Conservation (phyloP, 23 tunicate species). For the Phallusia fumigata region DNA sequence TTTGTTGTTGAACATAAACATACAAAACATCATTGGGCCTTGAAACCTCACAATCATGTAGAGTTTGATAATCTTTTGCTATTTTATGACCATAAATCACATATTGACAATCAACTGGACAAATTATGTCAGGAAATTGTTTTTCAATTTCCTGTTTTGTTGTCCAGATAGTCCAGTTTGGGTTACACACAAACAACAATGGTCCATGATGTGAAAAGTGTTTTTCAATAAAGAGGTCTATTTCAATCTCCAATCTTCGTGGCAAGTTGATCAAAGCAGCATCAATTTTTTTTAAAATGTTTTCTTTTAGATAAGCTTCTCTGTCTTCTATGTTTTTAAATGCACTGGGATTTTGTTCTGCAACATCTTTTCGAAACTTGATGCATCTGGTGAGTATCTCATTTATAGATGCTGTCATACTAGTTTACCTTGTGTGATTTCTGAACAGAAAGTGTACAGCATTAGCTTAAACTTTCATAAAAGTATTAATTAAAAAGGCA, state of each 20-base stretch:
- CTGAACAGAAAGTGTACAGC: too few species aligned
- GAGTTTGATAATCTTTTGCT: constrained; percentile 58
- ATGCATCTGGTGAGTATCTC: constrained; percentile 24
- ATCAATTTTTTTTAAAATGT: not conserved
- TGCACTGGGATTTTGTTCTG: not conserved
- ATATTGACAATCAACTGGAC: constrained; percentile 5
- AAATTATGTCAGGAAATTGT: not conserved
- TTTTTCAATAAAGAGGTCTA: constrained; percentile 54
- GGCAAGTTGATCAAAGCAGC: not conserved
- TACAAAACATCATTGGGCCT: constrained; percentile 44
- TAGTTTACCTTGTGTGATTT: too few species aligned
- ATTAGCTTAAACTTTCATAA: too few species aligned
- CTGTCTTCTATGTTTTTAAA: not conserved
- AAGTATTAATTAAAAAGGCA: too few species aligned
- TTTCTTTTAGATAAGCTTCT: not conserved
- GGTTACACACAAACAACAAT: constrained; percentile 36
- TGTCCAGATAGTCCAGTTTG: constrained; percentile 65
- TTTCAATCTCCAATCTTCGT: not conserved
- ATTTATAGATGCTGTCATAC: not conserved
- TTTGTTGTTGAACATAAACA: constrained; percentile 42
- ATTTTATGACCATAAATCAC: constrained; percentile 31
- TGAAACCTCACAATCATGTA: constrained; percentile 55
- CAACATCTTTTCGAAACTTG: constrained; percentile 23
- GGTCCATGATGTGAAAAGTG: constrained; percentile 38
- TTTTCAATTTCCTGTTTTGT: constrained; percentile 29